phyloP scores from a whole-genome alignment of 2,797 vertebrate genomes.

The Selene dorsalis region DNA sequence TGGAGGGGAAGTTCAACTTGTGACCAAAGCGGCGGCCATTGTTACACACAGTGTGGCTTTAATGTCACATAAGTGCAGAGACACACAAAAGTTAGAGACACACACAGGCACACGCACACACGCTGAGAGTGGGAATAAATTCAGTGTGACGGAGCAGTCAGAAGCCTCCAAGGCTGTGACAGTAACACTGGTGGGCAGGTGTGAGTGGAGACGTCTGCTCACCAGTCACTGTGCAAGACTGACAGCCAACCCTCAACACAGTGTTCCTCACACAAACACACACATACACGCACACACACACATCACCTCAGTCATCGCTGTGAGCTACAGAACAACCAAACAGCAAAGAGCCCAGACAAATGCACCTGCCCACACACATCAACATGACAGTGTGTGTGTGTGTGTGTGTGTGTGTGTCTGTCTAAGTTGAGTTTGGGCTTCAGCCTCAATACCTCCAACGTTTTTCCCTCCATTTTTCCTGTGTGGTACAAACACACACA shows the following conservation, averaged over 20 bases:
- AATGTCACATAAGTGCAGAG: slow-evolving; percentile 30
- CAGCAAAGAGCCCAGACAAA: slow-evolving; percentile 25
- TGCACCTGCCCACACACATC: slow-evolving; percentile 13
- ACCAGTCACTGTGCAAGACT: slow-evolving; percentile 55
- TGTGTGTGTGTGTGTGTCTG: slow-evolving; percentile 6
- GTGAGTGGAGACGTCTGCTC: slow-evolving; percentile 73
- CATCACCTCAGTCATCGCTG: slow-evolving; percentile 2
- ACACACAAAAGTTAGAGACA: slow-evolving; percentile 16
- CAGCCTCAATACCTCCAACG: slow-evolving; percentile 16
- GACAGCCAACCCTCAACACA: slow-evolving; percentile 57
- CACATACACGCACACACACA: slow-evolving; percentile 30
- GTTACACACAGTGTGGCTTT: neutral
- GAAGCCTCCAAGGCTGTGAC: slow-evolving; percentile 71
- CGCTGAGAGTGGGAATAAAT: slow-evolving; percentile 64
- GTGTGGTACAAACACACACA: neutral
- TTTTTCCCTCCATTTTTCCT: neutral
- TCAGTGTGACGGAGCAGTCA: slow-evolving; percentile 66
- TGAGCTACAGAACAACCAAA: slow-evolving; percentile 14
- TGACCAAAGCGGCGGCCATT: slow-evolving; percentile 20
- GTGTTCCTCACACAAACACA: slow-evolving; percentile 3
- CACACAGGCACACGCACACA: slow-evolving; percentile 39
- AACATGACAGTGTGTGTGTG: neutral
- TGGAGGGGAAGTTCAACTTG: neutral
- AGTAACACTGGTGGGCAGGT: slow-evolving; percentile 72
- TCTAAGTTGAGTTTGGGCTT: slow-evolving; percentile 9